Conservation (phyloP, 2,113 vertebrate genomes). For the Tupaia tana region DNA sequence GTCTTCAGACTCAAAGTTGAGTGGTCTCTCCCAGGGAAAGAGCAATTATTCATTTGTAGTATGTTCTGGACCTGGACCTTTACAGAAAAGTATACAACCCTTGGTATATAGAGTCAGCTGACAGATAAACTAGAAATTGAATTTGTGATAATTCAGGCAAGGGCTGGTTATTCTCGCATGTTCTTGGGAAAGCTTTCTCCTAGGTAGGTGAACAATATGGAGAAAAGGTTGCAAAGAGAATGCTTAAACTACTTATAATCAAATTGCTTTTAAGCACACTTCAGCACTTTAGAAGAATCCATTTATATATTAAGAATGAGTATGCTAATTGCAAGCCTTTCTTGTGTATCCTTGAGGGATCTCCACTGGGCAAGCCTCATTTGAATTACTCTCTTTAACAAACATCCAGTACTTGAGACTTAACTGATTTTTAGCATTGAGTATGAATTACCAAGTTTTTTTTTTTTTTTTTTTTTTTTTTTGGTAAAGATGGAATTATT, state of each 20-base stretch:
- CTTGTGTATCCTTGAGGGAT: slow-evolving; percentile 59
- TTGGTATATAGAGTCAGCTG: too few relatives aligned
- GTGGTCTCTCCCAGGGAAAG: not conserved
- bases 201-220: not conserved
- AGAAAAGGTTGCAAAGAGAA: slow-evolving; percentile 49
- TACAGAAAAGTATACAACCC: too few relatives aligned
- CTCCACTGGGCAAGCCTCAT: slow-evolving; percentile 40
- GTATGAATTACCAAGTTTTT: slow-evolving; percentile 19
- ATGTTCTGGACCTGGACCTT: too few relatives aligned
- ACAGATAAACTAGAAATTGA: too few relatives aligned
- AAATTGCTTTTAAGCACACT: slow-evolving; percentile 73
- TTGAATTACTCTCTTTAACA: slow-evolving; percentile 66
- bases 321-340: slow-evolving; percentile 67
- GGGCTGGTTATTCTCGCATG: not conserved
- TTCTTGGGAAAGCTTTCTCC: not conserved
- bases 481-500: not conserved
- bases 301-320: slow-evolving; percentile 74
- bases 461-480: too few relatives aligned
- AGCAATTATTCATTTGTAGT: not conserved
- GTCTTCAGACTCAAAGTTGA: not conserved
- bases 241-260: slow-evolving; percentile 45
- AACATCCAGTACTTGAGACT: slow-evolving; percentile 44
- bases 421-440: not conserved
- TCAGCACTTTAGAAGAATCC: slow-evolving; percentile 58
- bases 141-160: not conserved